These are phyloP conservation scores for Antheraea assamensis DNA, from an alignment of 2,888 invertebrate genomes.

Conservation along the genomic window DNA sequence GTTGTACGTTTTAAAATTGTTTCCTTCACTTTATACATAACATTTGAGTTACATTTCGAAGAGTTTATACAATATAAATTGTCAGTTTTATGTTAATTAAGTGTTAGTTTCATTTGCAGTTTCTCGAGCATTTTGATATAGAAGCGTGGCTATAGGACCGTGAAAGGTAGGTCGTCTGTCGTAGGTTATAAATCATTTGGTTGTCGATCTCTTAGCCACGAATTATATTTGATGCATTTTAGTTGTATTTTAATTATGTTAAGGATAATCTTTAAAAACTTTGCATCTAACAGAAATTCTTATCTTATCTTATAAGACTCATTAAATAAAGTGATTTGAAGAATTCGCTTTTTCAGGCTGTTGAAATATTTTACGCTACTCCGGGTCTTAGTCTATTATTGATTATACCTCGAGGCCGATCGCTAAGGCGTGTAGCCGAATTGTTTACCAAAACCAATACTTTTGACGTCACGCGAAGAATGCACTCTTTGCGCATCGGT, in stretches of 20 bases:
- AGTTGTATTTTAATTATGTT: neutral
- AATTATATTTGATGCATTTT: neutral
- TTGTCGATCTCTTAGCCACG: neutral
- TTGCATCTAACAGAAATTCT: neutral
- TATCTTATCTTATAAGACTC: no score
- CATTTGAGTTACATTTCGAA: no score
- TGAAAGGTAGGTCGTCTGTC: no score
- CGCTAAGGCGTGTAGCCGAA: conserved; percentile 49
- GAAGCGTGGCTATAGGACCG: no score
- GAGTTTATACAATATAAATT: no score
- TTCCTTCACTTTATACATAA: no score
- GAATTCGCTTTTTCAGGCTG: conserved; percentile 48
- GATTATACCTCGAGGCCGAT: conserved; percentile 58
- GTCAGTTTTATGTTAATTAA: no score
- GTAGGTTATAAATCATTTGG: no score
- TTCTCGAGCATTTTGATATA: no score
- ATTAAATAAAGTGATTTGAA: neutral
- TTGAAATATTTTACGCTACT: conserved; percentile 68
- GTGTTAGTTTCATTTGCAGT: no score
- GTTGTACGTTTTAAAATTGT: no score
- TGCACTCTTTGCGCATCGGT: conserved; percentile 56
- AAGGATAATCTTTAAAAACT: neutral
- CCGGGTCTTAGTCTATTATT: conserved; percentile 63
- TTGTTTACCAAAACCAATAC: conserved; percentile 44
- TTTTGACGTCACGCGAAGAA: conserved; percentile 39